These are phyloP conservation scores for Ectemnius continuus DNA, from an alignment of 2,888 invertebrate species.

Conservation along the genomic window DNA sequence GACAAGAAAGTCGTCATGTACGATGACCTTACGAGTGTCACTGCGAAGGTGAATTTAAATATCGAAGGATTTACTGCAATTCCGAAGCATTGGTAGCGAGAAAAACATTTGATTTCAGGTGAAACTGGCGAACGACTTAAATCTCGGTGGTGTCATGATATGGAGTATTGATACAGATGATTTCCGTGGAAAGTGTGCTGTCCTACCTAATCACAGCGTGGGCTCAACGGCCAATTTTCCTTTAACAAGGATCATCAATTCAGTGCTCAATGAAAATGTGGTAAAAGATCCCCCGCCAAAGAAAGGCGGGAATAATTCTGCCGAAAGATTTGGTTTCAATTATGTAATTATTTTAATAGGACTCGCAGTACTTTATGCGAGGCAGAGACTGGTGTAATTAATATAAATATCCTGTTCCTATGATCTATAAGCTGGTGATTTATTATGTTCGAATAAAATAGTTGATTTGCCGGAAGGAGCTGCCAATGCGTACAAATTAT, in stretches of 20 bases:
- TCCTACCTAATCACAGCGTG: slow-evolving; percentile 54
- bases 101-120: slow-evolving; percentile 48
- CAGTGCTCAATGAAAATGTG: slow-evolving; percentile 78
- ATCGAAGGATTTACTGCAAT: not conserved
- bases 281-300: not conserved
- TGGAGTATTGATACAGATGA: slow-evolving; percentile 96
- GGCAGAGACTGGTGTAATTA: not conserved
- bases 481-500: too few species aligned
- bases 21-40: slow-evolving; percentile 87
- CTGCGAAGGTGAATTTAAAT: slow-evolving; percentile 82
- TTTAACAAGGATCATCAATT: slow-evolving; percentile 86
- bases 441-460: not conserved
- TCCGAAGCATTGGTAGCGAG: not conserved
- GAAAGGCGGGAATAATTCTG: not conserved
- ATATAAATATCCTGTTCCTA: slow-evolving; percentile 7
- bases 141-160: slow-evolving; percentile 89
- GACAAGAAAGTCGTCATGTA: slow-evolving; percentile 86
- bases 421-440: slow-evolving; percentile 65
- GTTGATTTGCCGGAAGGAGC: too few species aligned
- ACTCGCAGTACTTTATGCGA: slow-evolving; percentile 12
- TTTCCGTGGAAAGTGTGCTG: slow-evolving; percentile 85
- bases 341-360: slow-evolving; percentile 11
- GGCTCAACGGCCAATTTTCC: slow-evolving; percentile 81
- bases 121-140: slow-evolving; percentile 58
- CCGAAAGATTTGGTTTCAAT: not conserved